These are phyloP conservation scores for Bufotes viridis DNA, from an alignment of 2,797 vertebrate species.

Conservation along the genomic window DNA sequence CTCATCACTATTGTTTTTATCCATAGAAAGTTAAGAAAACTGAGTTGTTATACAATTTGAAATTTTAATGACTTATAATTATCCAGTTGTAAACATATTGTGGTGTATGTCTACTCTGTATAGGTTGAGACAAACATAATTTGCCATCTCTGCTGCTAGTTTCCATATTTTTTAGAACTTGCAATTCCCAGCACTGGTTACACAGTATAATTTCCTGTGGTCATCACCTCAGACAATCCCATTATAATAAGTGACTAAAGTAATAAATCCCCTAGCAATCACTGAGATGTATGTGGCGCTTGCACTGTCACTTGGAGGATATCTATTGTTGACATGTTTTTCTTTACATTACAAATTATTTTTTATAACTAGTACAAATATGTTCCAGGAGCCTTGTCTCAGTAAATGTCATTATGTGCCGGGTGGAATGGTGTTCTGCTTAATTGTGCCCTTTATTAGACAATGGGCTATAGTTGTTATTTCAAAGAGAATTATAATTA, in stretches of 20 bases:
- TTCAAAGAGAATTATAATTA: constrained; percentile 21
- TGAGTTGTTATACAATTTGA: not conserved
- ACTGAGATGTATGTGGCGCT: constrained; percentile 3
- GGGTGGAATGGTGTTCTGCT: not conserved
- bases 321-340: constrained; percentile 46
- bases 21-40: too few species aligned
- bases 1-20: too few species aligned
- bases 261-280: constrained; percentile 52
- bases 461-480: constrained; percentile 3
- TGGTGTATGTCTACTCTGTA: too few species aligned
- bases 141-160: constrained; percentile 2
- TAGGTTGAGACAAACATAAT: not conserved
- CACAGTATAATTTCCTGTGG: constrained; percentile 52
- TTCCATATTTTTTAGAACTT: constrained; percentile 14
- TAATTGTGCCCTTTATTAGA: constrained; percentile 27
- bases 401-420: constrained; percentile 14
- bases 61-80: not conserved
- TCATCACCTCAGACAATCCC: constrained; percentile 54
- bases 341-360: constrained; percentile 44
- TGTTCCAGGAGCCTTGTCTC: constrained; percentile 1
- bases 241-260: constrained; percentile 58
- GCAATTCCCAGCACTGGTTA: constrained; percentile 43
- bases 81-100: not conserved
- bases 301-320: constrained; percentile 46
- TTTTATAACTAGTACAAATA: constrained; percentile 37